Conservation (phyloP, 2,888 invertebrate genomes). For the Tachina fera region DNA sequence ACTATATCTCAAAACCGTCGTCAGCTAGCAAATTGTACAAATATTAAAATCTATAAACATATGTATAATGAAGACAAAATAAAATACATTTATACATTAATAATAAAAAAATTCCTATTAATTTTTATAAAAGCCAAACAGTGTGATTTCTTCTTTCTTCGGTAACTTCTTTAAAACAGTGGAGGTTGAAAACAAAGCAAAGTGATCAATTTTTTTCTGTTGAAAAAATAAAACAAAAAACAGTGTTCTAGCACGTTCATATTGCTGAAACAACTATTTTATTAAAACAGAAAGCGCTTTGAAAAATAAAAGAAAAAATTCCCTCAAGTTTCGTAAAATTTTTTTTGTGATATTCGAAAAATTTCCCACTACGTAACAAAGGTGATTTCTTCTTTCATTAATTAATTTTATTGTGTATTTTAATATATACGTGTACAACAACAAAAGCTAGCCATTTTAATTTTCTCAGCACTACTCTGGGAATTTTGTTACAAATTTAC, state of each 20-base stretch:
- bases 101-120: constrained; percentile 55
- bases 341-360: constrained; percentile 73
- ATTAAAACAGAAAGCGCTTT: constrained; percentile 62
- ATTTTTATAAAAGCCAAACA: constrained; percentile 73
- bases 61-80: constrained; percentile 57
- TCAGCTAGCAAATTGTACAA: constrained; percentile 55
- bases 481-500: constrained; percentile 68
- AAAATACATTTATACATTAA: constrained; percentile 30
- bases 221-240: constrained; percentile 35
- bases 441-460: constrained; percentile 58
- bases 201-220: constrained; percentile 78
- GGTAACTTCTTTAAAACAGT: constrained; percentile 46
- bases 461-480: constrained; percentile 65
- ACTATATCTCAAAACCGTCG: constrained; percentile 43
- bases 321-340: constrained; percentile 71
- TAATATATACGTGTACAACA: constrained; percentile 45
- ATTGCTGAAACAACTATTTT: constrained; percentile 57
- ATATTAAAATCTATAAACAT: constrained; percentile 47
- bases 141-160: constrained; percentile 79
- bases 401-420: constrained; percentile 66
- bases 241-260: constrained; percentile 37
- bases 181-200: constrained; percentile 70
- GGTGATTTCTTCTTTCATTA: constrained; percentile 69
- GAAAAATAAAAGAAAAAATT: constrained; percentile 67
- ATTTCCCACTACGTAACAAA: constrained; percentile 74